A percentile compares a stretch with the other conserved stretches of the same genome.
Conservation (phyloP, 2,888 invertebrate genomes). For the Myopa testacea region DNA sequence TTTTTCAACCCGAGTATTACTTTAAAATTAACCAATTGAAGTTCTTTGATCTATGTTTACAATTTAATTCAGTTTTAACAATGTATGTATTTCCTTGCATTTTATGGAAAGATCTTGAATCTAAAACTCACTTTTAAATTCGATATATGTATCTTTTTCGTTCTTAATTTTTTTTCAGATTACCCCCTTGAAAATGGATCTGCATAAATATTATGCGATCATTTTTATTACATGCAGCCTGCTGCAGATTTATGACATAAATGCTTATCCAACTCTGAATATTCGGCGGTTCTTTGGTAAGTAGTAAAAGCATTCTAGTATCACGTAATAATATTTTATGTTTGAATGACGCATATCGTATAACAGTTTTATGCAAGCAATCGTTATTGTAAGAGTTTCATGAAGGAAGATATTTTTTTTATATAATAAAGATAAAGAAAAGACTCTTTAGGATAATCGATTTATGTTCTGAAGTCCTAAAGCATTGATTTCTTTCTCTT, state of each 20-base stretch:
- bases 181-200: constrained; percentile 53
- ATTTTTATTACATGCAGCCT: constrained; percentile 56
- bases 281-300: constrained; percentile 53
- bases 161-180: neutral
- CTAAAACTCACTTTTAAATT: too few relatives aligned
- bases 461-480: too few relatives aligned
- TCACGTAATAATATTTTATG: neutral
- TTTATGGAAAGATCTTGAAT: too few relatives aligned
- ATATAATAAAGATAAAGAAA: constrained; percentile 37
- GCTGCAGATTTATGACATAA: constrained; percentile 50
- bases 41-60: too few relatives aligned
- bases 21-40: too few relatives aligned
- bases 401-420: too few relatives aligned
- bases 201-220: constrained; percentile 55
- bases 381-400: neutral
- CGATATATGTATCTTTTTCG: too few relatives aligned
- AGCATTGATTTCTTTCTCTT: too few relatives aligned
- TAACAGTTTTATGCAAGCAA: neutral
- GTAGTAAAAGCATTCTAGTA: constrained; percentile 31
- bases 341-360: neutral
- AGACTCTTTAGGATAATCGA: neutral
- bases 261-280: constrained; percentile 62
- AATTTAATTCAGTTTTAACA: too few relatives aligned
- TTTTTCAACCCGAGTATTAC: too few relatives aligned
- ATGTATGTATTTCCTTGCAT: too few relatives aligned